These are phyloP conservation scores for Meloidogyne exigua DNA, from an alignment of 1,140 invertebrate species.

Conservation along the genomic window DNA sequence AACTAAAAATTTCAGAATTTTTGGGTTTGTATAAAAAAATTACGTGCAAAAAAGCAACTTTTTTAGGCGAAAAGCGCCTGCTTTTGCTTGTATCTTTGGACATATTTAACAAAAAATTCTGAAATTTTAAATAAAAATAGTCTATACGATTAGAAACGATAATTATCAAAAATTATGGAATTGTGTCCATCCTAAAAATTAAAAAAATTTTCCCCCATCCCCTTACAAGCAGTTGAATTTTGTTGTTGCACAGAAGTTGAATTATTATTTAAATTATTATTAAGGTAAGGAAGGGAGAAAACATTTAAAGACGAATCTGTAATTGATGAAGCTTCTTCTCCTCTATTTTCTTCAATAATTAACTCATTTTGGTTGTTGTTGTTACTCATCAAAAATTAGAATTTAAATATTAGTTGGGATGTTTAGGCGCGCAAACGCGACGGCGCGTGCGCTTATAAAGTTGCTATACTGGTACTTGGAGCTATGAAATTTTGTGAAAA, in stretches of 20 bases:
- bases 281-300: background rate
- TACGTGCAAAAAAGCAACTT: too few species aligned
- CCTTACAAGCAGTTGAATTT: background rate
- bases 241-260: background rate
- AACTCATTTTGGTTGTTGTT: background rate
- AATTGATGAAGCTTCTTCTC: background rate
- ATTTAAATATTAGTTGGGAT: background rate
- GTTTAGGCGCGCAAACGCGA: background rate
- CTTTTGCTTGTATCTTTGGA: too few species aligned
- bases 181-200: too few species aligned
- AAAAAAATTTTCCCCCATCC: too few species aligned
- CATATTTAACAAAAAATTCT: too few species aligned
- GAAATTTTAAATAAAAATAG: too few species aligned
- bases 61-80: too few species aligned
- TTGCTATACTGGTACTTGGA: background rate
- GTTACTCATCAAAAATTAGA: background rate
- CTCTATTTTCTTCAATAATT: constrained; percentile 2
- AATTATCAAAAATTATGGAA: too few species aligned
- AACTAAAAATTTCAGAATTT: too few species aligned
- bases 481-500: background rate
- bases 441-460: background rate
- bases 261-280: background rate
- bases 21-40: too few species aligned
- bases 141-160: too few species aligned
- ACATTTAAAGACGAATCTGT: background rate